Conservation (phyloP, 2,888 invertebrate genomes). For the Chorisops tibialis region DNA sequence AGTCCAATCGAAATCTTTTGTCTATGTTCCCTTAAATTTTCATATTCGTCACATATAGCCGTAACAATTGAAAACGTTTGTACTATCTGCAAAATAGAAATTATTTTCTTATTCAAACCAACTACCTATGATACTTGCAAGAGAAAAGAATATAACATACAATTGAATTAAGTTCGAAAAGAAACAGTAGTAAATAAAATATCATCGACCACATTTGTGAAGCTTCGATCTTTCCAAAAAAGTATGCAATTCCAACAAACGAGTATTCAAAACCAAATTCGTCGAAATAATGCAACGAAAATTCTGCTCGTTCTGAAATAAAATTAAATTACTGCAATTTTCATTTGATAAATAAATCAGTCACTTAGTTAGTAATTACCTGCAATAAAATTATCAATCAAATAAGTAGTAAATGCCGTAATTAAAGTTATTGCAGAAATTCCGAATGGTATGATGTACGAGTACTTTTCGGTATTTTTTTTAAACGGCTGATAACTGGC, state of each 20-base stretch:
- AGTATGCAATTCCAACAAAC: conserved; percentile 69
- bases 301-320: not conserved
- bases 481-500: conserved; percentile 77
- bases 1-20: not conserved
- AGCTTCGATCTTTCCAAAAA: conserved; percentile 65
- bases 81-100: not conserved
- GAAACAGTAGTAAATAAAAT: conserved; percentile 73
- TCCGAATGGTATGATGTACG: conserved; percentile 33
- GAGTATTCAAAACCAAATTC: conserved; percentile 39
- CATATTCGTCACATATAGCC: conserved; percentile 5
- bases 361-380: not conserved
- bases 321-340: not conserved
- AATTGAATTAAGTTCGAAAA: conserved; percentile 54
- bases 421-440: not conserved
- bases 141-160: not conserved
- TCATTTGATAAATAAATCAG: not conserved
- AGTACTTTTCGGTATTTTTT: conserved; percentile 60
- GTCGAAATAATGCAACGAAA: not conserved
- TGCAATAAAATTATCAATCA: not conserved
- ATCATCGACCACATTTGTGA: conserved; percentile 72
- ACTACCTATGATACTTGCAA: too few relatives aligned
- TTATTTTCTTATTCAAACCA: too few relatives aligned
- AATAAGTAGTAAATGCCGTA: not conserved
- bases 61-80: conserved; percentile 8
- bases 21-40: not conserved